Evolutionary conservation across 2,797 vertebrate genomes (phyloP).

Genomic region (Salarias fasciatus): DNA sequence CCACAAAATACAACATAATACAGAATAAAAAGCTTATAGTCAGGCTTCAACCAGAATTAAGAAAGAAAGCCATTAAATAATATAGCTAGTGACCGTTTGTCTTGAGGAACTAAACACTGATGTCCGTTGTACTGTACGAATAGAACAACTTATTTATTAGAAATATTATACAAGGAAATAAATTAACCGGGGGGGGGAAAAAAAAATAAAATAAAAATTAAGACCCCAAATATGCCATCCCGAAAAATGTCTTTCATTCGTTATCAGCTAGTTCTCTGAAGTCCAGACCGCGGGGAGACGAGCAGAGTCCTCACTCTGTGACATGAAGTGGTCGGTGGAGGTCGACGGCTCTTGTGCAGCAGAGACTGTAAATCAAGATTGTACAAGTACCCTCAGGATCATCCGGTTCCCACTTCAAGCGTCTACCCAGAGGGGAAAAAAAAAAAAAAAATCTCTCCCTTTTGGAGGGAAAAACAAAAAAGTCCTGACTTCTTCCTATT

Average conservation of each 20-base stretch:
- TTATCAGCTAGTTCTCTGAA: conserved; percentile 48
- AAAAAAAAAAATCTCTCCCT: conserved; percentile 9
- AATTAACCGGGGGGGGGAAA: conserved; percentile 69
- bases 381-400: conserved; percentile 21
- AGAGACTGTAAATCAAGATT: conserved; percentile 13
- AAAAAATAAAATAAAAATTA: not conserved
- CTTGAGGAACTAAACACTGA: conserved; percentile 80
- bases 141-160: conserved; percentile 81
- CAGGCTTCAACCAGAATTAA: conserved; percentile 72
- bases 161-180: conserved; percentile 85
- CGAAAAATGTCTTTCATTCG: conserved; percentile 50
- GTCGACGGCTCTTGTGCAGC: conserved; percentile 46
- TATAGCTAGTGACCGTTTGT: conserved; percentile 68
- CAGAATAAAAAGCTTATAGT: conserved; percentile 77
- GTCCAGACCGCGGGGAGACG: conserved; percentile 47
- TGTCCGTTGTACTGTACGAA: conserved; percentile 80
- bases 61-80: conserved; percentile 80
- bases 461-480: conserved; percentile 19
- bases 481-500: conserved; percentile 73
- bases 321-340: conserved; percentile 23
- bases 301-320: conserved; percentile 33
- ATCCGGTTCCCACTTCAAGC: conserved; percentile 13
- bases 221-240: conserved; percentile 20
- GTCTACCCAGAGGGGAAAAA: conserved; percentile 15
- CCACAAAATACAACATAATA: conserved; percentile 81